A percentile compares a stretch with the other conserved stretches of the same genome.
Conservation (phyloP, 2,888 invertebrate species). For the Plagodis dolabraria region DNA sequence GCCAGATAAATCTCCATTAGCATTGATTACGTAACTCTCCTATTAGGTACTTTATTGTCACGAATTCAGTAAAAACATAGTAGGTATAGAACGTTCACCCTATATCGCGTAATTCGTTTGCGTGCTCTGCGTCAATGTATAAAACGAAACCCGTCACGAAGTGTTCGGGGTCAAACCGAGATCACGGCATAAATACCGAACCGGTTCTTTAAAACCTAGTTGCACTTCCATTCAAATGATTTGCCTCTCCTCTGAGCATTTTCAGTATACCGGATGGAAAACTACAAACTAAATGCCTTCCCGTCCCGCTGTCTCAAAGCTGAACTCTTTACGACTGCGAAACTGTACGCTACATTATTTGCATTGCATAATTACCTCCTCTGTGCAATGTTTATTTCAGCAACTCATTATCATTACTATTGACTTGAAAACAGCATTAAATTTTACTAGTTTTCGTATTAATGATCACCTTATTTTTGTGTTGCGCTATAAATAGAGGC, state of each 20-base stretch:
- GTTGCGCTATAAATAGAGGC: conserved; percentile 24
- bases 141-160: conserved; percentile 66
- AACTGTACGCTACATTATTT: conserved; percentile 18
- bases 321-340: conserved; percentile 17
- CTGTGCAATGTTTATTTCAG: conserved; percentile 23
- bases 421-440: conserved; percentile 18
- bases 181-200: conserved; percentile 62
- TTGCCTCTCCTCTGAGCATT: conserved; percentile 11
- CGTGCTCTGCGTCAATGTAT: conserved; percentile 58
- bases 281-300: conserved; percentile 10
- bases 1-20: conserved; percentile 52
- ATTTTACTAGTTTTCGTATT: conserved; percentile 17
- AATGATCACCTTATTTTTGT: conserved; percentile 19
- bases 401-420: conserved; percentile 19
- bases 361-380: conserved; percentile 23
- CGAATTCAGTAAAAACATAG: conserved; percentile 61
- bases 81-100: conserved; percentile 58
- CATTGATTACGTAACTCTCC: conserved; percentile 55
- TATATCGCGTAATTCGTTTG: conserved; percentile 63
- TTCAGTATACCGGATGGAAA: conserved; percentile 14
- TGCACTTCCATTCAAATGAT: conserved; percentile 35
- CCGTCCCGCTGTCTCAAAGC: conserved; percentile 2
- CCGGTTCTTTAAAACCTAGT: conserved; percentile 51
- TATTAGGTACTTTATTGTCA: conserved; percentile 60
- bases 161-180: conserved; percentile 60